phyloP scores from a whole-genome alignment of 2,888 invertebrate genomes.

The Xylota sylvarum region DNA sequence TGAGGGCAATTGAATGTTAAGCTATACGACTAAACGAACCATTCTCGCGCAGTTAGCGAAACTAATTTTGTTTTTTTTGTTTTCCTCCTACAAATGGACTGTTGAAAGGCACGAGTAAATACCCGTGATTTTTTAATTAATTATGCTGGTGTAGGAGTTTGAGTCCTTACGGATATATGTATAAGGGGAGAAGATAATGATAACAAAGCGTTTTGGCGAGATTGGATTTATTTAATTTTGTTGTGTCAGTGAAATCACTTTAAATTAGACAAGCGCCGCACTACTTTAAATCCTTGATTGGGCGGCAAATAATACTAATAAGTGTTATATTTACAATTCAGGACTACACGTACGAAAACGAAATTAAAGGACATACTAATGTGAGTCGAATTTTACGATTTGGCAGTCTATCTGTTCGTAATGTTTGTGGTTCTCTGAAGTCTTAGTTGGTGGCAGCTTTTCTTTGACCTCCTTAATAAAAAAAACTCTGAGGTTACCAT shows the following conservation, averaged over 20 bases:
- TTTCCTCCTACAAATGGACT: neutral
- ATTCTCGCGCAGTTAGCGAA: neutral
- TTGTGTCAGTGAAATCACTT: neutral
- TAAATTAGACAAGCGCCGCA: neutral
- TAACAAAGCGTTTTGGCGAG: neutral
- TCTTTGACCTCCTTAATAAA: too few relatives aligned
- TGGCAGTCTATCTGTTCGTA: too few relatives aligned
- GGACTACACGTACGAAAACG: too few relatives aligned
- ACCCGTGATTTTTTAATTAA: slow-evolving; percentile 27
- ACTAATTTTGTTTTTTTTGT: slow-evolving; percentile 8
- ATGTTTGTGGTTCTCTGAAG: too few relatives aligned
- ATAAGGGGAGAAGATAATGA: neutral
- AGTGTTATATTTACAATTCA: too few relatives aligned
- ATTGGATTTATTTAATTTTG: slow-evolving; percentile 14
- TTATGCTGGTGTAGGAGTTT: neutral
- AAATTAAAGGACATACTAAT: too few relatives aligned
- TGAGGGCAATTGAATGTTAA: slow-evolving; percentile 49
- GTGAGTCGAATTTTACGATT: too few relatives aligned
- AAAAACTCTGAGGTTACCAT: too few relatives aligned
- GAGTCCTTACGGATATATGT: too few relatives aligned
- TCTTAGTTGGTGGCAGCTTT: too few relatives aligned
- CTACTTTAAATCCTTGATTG: too few relatives aligned
- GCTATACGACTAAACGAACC: slow-evolving; percentile 19
- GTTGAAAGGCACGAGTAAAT: neutral
- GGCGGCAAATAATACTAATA: too few relatives aligned